Evolutionary conservation across 1,140 invertebrate genomes (phyloP), one percentile per base, ranked within the genome.

Genomic region (Tigriopus japonicus): DNA sequence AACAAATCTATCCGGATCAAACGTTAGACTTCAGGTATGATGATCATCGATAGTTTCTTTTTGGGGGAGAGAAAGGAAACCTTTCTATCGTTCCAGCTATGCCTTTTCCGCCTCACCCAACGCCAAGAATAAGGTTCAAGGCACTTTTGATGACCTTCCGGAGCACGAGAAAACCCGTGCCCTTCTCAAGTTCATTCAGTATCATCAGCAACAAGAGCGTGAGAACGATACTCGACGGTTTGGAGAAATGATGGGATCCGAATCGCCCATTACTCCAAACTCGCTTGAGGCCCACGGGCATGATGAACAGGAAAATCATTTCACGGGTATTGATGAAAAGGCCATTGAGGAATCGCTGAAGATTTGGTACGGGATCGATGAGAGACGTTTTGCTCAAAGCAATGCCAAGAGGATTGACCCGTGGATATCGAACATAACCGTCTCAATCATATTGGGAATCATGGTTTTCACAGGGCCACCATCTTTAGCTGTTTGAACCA

Each of bases 1-100:
- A 71, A 43, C 72, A 74, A 63, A 68, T 71, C 5, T 63, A 63
- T n/a, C 68, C 71, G 6, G 66, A 65, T 15, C 28, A 41, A 9
- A 35, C 55, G 6, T 42, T 58, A n/a, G 15, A 54, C 21, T 21
- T 23, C 17, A 23, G 19, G n/a, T 23, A 54, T 2, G 3, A 21
- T 3, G 52, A 6, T 14, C 5, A 54, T 28, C 17, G 52, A 19
- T 35, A 9, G n/a, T n/a, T n/a, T n/a, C n/a, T n/a, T n/a, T n/a
- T n/a, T n/a, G n/a, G n/a, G n/a, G n/a, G n/a, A n/a, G n/a, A n/a
- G n/a, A n/a, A n/a, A n/a, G n/a, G n/a, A n/a, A n/a, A n/a, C n/a
- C 9, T 35, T 3, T 35, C 9, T 35, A 3, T 35, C 28, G 28
- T 35, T 35, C 9, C 28, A 35, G 28, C 28, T 35, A 35, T 35